Base-by-base conservation (phyloP, 2,888 invertebrate genomes). In the Ellobium chinense region DNA sequence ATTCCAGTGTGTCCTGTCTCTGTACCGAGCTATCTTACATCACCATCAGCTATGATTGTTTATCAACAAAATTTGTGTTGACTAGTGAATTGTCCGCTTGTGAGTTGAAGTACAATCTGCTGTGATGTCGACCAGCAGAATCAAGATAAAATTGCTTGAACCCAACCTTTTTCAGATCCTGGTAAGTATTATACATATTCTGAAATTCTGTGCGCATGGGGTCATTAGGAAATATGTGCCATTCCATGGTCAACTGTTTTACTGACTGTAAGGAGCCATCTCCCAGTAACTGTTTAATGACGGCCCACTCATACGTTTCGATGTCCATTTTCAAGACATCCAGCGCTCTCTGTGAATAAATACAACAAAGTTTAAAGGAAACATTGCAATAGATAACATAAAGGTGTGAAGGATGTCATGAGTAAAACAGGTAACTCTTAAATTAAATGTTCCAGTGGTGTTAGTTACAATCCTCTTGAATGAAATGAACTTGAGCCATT, bases 251-350 rank as follows among this genome's bases (percentile, higher is more conserved):
- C 29, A 80, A 24, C 56, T 79, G 79, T 39, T 62, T 62, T 9
- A 75, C 72, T 21, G 58, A 63, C 0, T 63, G n/a, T 21, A 82
- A 34, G 46, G 18, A 34, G 36, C 74, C 73, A 54, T 69, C 75
- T 54, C 68, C 39, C 1, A 82, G 37, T 9, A 82, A 29, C 24
- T 79, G 65, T 34, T 31, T 46, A 18, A 79, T 66, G 4, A 82
- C 76, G 21, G 34, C 66, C 84, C 84, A 84, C 63, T 84, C 84
- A 73, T 81, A 82, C 3, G 81, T 56, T 68, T 84, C 84, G 18
- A 84, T 80, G 66, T 84, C 84, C 21, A 84, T 58, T 63, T 84
- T 84, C 78, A 84, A 37, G 18, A 84, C 66, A 66, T 82, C 81
- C 34, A 84, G 29, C 18, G 76, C 62, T 34, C 69, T 65, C 84